A percentile compares a stretch with the other conserved stretches of the same genome.
Conservation (phyloP, 2,888 invertebrate genomes). For the Coelogynopora nodosa region DNA sequence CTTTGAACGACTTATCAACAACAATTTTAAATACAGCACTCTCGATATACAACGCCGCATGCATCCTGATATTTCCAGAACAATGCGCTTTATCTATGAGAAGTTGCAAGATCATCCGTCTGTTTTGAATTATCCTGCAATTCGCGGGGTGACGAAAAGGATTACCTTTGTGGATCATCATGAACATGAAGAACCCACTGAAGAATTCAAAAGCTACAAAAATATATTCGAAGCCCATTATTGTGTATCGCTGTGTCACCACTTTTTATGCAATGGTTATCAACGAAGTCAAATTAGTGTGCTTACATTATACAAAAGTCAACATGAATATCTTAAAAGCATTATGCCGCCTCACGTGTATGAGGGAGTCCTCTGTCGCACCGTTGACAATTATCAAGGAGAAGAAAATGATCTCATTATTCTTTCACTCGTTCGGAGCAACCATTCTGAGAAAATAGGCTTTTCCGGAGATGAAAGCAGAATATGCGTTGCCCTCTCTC, state of each 20-base stretch:
- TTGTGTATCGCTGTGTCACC: conserved; percentile 39
- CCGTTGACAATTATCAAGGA: conserved; percentile 77
- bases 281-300: conserved; percentile 43
- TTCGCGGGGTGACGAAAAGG: conserved; percentile 43
- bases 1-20: conserved; percentile 39
- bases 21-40: background rate
- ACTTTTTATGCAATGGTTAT: conserved; percentile 46
- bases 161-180: conserved; percentile 47
- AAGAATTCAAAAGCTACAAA: conserved; percentile 41
- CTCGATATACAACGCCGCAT: conserved; percentile 40
- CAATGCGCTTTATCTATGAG: conserved; percentile 70
- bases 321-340: conserved; percentile 50
- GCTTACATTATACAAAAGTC: conserved; percentile 47
- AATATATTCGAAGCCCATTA: conserved; percentile 47
- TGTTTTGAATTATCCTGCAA: conserved; percentile 59
- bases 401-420: conserved; percentile 65
- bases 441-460: conserved; percentile 53
- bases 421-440: conserved; percentile 59
- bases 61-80: conserved; percentile 40
- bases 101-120: conserved; percentile 66
- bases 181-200: conserved; percentile 37
- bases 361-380: conserved; percentile 66
- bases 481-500: conserved; percentile 74
- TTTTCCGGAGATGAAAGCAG: conserved; percentile 67
- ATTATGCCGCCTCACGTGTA: conserved; percentile 50